Conservation (phyloP, 2,113 vertebrate genomes). For the Tupaia tana region DNA sequence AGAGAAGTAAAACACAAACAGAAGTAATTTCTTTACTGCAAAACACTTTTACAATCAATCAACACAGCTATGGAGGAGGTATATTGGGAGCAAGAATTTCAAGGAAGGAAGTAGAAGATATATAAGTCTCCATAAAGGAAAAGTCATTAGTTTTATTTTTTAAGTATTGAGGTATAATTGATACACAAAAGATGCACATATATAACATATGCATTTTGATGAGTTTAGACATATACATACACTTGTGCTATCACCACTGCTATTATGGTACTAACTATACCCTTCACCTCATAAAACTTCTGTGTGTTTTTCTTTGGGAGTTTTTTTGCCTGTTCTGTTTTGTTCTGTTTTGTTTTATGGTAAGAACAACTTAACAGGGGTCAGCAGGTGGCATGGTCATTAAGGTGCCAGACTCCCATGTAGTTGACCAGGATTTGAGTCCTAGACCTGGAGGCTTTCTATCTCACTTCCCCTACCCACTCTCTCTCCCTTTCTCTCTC, state of each 20-base stretch:
- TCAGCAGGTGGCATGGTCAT: too few relatives aligned
- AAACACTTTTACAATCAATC: not conserved
- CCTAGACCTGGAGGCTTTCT: too few relatives aligned
- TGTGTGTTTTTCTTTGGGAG: not conserved
- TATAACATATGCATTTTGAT: not conserved
- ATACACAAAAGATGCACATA: not conserved
- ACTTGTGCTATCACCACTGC: not conserved
- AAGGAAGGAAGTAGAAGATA: not conserved
- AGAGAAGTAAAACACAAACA: not conserved
- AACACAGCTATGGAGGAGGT: not conserved
- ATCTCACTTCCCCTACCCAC: too few relatives aligned
- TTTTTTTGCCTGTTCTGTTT: not conserved
- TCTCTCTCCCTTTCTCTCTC: too few relatives aligned
- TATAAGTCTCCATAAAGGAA: not conserved
- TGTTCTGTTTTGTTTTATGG: not conserved
- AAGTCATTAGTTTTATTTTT: not conserved
- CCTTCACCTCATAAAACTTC: not conserved
- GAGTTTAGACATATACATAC: not conserved
- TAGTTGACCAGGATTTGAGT: too few relatives aligned
- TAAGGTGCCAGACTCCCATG: too few relatives aligned
- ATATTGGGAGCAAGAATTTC: not conserved
- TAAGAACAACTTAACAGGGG: not conserved
- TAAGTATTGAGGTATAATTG: not conserved
- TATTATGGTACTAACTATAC: not conserved
- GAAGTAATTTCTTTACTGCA: not conserved